Evolutionary conservation across 2,888 invertebrate genomes (phyloP), one percentile per base, ranked within the genome.

Genomic region (Drosophila fungiperda): DNA sequence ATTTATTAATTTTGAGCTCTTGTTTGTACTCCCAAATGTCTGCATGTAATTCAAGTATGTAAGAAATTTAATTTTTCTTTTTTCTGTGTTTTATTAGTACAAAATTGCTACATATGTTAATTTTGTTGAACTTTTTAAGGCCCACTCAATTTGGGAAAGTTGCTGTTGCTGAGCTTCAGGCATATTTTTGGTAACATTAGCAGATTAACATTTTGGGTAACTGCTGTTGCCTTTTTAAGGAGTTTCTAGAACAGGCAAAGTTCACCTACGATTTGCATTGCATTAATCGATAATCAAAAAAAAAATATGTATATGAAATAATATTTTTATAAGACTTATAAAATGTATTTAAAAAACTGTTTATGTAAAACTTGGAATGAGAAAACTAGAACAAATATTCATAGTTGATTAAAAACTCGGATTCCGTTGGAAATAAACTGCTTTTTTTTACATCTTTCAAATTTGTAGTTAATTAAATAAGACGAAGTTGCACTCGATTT

Each of bases 71-170:
- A 12, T 54, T 17, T 54, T 26, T 12, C 1, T 35, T 54, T 11
- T 29, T 0, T 38, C 4, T 23, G n/a, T 6, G 8, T 9, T 36
- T 23, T 11, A 29, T 29, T 29, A 29, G 5, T 23, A 17, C 36
- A 35, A 6, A 38, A 26, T 26, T n/a, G 12, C 7, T n/a, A 20
- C 9, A 55, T 29, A 26, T 48, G 40, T 38, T 40, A 59, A 60
- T 40, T 29, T 54, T 33, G 26, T 48, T n/a, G 23, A 42, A 15
- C 35, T 58, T 42, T 42, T 42, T 29, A n/a, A 52, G 32, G 36
- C 49, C 20, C 23, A 48, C 26, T 50, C 42, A 62, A 42, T 57
- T 63, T 72, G 49, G 20, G 49, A 66, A 78, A 54, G 65, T 61
- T 49, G 36, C 23, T 55, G 42, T 26, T 59, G 45, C 40, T 17